Conservation (phyloP, 2,113 vertebrate species). For the Acrocephalus kingi region DNA sequence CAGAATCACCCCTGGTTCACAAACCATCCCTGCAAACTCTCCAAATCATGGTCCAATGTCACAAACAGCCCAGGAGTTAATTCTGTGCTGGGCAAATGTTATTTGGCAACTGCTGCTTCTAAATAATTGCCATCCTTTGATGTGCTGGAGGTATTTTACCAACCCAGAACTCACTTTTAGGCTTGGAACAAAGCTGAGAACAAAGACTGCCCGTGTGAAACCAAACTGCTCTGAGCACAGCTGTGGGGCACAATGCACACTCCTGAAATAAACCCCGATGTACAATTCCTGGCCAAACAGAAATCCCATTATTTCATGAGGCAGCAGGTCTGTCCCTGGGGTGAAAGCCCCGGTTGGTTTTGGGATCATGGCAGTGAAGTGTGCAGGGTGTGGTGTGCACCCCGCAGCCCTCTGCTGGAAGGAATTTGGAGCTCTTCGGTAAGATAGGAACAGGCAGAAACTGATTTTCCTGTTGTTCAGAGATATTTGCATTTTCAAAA, state of each 20-base stretch:
- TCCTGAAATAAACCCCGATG: neutral
- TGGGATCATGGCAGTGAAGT: neutral
- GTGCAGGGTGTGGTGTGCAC: neutral
- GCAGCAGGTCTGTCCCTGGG: neutral
- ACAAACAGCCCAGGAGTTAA: neutral
- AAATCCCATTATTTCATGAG: neutral
- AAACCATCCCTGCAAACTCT: neutral
- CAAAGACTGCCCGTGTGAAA: slow-evolving; percentile 16
- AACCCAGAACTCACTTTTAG: neutral
- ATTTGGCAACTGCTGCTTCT: slow-evolving; percentile 2
- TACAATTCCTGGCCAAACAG: neutral
- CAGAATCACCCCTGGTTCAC: neutral
- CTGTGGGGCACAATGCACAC: neutral
- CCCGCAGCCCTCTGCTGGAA: neutral
- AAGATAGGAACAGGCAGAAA: neutral
- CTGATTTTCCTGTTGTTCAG: neutral
- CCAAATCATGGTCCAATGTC: neutral
- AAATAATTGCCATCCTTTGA: slow-evolving; percentile 25
- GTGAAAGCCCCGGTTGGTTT: neutral
- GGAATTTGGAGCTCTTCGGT: neutral
- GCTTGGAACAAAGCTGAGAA: slow-evolving; percentile 51
- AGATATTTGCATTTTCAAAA: neutral
- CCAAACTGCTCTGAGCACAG: neutral
- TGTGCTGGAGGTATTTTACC: neutral
- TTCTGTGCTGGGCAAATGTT: neutral